phyloP scores from a whole-genome alignment of 2,113 vertebrate genomes.

The Calypte anna region DNA sequence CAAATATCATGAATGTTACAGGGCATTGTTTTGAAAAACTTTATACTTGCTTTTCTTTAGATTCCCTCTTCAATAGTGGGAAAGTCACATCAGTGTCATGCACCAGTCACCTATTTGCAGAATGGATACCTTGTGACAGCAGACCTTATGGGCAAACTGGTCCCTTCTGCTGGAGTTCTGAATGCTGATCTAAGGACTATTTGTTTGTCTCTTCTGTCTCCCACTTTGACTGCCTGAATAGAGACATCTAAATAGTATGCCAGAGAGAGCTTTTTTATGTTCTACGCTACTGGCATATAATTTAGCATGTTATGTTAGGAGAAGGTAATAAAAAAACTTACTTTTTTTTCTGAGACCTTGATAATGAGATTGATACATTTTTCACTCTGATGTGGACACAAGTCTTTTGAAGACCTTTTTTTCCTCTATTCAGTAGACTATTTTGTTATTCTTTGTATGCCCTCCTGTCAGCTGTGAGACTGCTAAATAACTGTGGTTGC shows the following conservation, averaged over 20 bases:
- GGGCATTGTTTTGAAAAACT: background rate
- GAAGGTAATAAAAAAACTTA: background rate
- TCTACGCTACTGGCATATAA: background rate
- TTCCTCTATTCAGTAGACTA: constrained; percentile 19
- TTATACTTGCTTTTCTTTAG: background rate
- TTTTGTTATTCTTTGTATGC: constrained; percentile 69
- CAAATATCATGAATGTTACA: background rate
- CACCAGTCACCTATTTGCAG: background rate
- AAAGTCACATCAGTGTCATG: background rate
- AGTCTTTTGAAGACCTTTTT: constrained; percentile 44
- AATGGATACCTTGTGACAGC: background rate
- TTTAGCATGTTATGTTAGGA: constrained; percentile 16
- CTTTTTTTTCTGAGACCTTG: background rate
- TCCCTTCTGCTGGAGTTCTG: background rate
- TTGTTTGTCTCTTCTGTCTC: background rate
- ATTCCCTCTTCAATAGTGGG: background rate
- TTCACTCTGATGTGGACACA: constrained; percentile 55
- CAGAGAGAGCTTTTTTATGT: constrained; percentile 14
- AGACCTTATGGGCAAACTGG: background rate
- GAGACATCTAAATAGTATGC: background rate
- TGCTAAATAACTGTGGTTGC: constrained; percentile 64
- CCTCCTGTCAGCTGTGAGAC: constrained; percentile 58
- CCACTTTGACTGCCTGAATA: background rate
- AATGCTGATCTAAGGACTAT: background rate
- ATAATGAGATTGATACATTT: constrained; percentile 28